Evolutionary conservation across 2,888 invertebrate species (phyloP), one percentile per base, ranked within the genome.

Genomic region (Meteorus colon): DNA sequence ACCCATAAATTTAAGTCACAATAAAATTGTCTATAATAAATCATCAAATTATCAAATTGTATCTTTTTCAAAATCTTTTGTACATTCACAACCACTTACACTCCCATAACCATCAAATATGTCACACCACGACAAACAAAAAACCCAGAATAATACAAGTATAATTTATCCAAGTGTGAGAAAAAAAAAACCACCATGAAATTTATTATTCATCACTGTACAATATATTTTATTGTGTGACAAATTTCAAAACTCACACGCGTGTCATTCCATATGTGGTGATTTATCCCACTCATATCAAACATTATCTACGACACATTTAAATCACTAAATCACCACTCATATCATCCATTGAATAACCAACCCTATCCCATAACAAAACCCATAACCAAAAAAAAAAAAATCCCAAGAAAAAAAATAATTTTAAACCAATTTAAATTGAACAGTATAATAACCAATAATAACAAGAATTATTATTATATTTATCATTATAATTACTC

Each of bases 161-260:
- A 41, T 1, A 37, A 67, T 31, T 69, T 55, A 69, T 48, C 69
- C 69, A 34, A 69, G 69, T 69, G 69, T 69, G 69, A 69, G 55
- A 69, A 69, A 34, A 59, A 48, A 45, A 45, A 45, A 45, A 5
- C 24, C 24, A 24, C 31, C n/a, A 34, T 55, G 34, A 69, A 69
- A 69, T 69, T 37, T 55, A 55, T 69, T 69, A 55, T 34, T 69
- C 19, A 48, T 41, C 27, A 27, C 45, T 67, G 67, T 69, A 29
- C 27, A n/a, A n/a, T 16, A n/a, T 16, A 48, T 29, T 55, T 69
- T 34, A 69, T 69, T 55, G 69, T 55, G 69, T 48, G 69, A 55
- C 69, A 55, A 69, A 69, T 69, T 69, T 31, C n/a, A 24, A n/a
- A 24, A 69, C 69, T 6, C 69, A 59, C 55, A 41, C 51, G 51